Conservation (phyloP, 2,113 vertebrate species). For the Globicephala melas region DNA sequence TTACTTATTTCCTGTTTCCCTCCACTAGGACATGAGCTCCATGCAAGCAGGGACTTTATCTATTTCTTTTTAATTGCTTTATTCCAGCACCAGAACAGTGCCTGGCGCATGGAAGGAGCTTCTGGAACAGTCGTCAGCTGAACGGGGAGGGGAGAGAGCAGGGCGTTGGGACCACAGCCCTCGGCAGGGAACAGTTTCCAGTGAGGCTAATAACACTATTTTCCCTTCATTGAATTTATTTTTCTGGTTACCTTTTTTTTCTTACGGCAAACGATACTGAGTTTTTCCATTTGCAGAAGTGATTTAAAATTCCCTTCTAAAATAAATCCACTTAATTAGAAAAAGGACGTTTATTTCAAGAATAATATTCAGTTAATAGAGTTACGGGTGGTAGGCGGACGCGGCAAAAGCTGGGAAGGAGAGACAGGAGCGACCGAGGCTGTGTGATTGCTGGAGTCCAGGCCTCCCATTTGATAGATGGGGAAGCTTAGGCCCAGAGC, state of each 20-base stretch:
- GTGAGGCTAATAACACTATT: background rate
- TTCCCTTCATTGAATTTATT: background rate
- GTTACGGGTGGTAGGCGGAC: background rate
- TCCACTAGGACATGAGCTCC: background rate
- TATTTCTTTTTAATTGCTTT: background rate
- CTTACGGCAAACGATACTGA: background rate
- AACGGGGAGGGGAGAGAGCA: background rate
- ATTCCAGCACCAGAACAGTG: background rate
- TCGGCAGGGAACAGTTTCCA: background rate
- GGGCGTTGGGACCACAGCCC: rapidly evolving
- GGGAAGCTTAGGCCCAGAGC: background rate
- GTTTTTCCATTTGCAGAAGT: background rate
- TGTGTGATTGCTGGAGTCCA: rapidly evolving
- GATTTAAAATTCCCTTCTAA: constrained; percentile 1
- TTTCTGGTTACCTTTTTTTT: constrained; percentile 25
- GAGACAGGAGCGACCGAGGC: rapidly evolving
- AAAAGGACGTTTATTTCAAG: background rate
- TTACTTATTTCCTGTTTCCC: background rate
- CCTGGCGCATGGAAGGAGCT: rapidly evolving
- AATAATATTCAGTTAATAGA: background rate
- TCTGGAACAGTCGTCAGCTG: background rate
- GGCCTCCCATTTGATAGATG: background rate
- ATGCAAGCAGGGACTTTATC: background rate
- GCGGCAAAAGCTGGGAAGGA: rapidly evolving
- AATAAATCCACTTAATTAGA: background rate